Conservation (phyloP, 2,113 vertebrate genomes). For the Thunnus maccoyii region DNA sequence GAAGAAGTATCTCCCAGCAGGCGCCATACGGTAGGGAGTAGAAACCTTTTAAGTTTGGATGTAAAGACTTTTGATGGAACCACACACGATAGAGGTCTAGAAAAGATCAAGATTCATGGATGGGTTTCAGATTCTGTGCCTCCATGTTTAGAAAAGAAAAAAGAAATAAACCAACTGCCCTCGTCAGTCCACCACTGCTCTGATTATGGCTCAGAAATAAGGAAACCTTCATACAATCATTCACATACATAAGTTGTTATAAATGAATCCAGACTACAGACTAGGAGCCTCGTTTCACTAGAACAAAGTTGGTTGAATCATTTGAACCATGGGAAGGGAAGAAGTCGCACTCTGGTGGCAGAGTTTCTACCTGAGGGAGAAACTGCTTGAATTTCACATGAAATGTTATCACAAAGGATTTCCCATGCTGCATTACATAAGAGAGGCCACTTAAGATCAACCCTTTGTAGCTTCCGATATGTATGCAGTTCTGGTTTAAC, state of each 20-base stretch:
- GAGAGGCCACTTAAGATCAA: background rate
- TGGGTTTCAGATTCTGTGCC: background rate
- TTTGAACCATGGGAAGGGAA: background rate
- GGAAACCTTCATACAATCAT: conserved; percentile 5
- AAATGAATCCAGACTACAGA: background rate
- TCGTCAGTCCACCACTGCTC: background rate
- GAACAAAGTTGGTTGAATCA: background rate
- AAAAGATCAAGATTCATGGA: background rate
- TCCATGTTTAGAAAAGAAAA: background rate
- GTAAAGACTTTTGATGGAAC: conserved; percentile 17
- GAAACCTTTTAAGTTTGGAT: conserved; percentile 16
- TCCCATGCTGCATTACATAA: background rate
- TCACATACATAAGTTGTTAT: background rate
- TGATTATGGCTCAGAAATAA: background rate
- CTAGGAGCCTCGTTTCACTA: background rate
- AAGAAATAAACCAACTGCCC: background rate
- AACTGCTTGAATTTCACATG: background rate
- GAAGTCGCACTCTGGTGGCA: background rate
- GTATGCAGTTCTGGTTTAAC: too few relatives aligned
- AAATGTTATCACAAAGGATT: background rate
- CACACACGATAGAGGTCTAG: background rate
- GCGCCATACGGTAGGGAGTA: background rate
- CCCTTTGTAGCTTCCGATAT: too few relatives aligned
- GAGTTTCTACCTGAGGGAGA: background rate
- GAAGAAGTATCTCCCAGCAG: background rate